Conservation (phyloP, 2,113 vertebrate genomes). For the Ploceus nigricollis region DNA sequence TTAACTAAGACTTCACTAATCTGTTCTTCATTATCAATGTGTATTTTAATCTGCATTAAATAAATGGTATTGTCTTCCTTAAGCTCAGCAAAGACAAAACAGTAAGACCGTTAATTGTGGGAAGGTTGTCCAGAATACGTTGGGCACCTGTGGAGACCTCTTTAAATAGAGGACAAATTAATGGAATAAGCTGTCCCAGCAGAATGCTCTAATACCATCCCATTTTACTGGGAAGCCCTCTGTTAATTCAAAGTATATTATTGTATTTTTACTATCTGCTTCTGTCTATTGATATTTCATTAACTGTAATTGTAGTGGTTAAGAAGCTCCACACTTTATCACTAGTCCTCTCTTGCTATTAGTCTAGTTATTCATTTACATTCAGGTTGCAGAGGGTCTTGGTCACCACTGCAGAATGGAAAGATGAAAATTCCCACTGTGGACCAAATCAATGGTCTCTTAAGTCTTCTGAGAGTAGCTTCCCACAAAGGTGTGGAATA, state of each 20-base stretch:
- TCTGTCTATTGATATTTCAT: background rate
- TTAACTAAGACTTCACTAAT: slow-evolving; percentile 40
- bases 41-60: slow-evolving; percentile 27
- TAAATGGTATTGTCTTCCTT: slow-evolving; percentile 13
- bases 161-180: background rate
- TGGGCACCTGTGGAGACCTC: background rate
- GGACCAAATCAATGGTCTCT: background rate
- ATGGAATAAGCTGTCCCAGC: background rate
- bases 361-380: background rate
- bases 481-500: background rate
- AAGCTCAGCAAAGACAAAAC: slow-evolving; percentile 6
- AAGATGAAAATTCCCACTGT: background rate
- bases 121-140: background rate
- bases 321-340: background rate
- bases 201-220: background rate
- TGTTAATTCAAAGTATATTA: background rate
- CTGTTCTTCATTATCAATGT: slow-evolving; percentile 11
- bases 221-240: background rate
- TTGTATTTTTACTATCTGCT: background rate
- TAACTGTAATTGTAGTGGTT: background rate
- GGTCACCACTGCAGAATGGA: background rate
- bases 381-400: background rate
- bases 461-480: background rate
- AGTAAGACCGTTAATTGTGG: background rate
- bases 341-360: background rate